Conservation (phyloP, 2,797 vertebrate species). For the Crenuchus spilurus region DNA sequence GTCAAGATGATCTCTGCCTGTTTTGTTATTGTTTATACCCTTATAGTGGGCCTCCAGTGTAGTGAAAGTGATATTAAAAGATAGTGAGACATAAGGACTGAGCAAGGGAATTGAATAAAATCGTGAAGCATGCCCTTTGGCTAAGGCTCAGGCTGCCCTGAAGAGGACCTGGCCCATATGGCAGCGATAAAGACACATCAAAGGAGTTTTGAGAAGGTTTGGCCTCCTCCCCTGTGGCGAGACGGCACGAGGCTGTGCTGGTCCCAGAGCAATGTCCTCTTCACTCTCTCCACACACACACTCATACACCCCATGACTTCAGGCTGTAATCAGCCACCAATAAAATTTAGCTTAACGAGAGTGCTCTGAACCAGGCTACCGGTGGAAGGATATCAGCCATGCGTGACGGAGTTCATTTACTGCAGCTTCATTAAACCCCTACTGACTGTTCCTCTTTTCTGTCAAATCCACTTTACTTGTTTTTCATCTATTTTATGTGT, state of each 20-base stretch:
- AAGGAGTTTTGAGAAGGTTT: slow-evolving; percentile 48
- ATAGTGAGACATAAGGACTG: neutral
- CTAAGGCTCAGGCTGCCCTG: slow-evolving; percentile 17
- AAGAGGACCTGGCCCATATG: slow-evolving; percentile 52
- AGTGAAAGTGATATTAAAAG: slow-evolving; percentile 35
- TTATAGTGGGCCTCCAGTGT: slow-evolving; percentile 5
- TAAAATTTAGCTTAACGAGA: slow-evolving; percentile 63
- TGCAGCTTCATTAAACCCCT: slow-evolving; percentile 27
- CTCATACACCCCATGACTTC: slow-evolving; percentile 27
- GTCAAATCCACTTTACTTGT: neutral
- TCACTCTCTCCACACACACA: slow-evolving; percentile 8
- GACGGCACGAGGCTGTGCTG: slow-evolving; percentile 37
- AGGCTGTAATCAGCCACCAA: slow-evolving; percentile 67
- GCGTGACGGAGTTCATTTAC: slow-evolving; percentile 41
- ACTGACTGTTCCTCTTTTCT: slow-evolving; percentile 13
- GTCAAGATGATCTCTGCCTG: neutral
- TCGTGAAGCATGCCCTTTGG: slow-evolving; percentile 35
- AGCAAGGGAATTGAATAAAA: slow-evolving; percentile 12
- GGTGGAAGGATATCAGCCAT: slow-evolving; percentile 42
- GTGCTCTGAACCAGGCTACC: slow-evolving; percentile 64
- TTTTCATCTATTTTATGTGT: neutral
- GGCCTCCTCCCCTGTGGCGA: slow-evolving; percentile 47
- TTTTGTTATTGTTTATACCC: neutral
- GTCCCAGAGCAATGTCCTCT: slow-evolving; percentile 17
- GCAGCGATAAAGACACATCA: slow-evolving; percentile 61